phyloP scores from a whole-genome alignment of 2,113 vertebrate genomes.

The Xiphophorus maculatus region DNA sequence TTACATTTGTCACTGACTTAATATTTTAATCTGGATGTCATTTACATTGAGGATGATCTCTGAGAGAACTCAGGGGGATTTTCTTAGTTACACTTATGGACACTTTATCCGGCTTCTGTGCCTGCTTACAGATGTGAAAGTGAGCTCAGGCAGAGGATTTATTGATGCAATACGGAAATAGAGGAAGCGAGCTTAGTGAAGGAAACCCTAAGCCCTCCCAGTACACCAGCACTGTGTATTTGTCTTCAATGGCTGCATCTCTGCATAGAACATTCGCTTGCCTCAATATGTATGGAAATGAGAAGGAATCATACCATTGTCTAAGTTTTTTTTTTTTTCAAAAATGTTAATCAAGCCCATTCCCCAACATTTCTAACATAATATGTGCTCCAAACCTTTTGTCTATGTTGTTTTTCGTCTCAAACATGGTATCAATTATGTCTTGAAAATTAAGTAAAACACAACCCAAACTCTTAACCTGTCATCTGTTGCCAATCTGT shows the following conservation, averaged over 20 bases:
- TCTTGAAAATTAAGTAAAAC: constrained; percentile 71
- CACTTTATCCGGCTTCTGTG: constrained; percentile 48
- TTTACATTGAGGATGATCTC: constrained; percentile 26
- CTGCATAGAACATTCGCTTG: constrained; percentile 35
- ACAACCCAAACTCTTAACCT: constrained; percentile 63
- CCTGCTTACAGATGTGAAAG: constrained; percentile 60
- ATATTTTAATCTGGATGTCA: constrained; percentile 17
- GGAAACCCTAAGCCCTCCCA: constrained; percentile 58
- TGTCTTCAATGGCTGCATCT: constrained; percentile 61
- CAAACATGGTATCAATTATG: constrained; percentile 78
- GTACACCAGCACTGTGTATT: constrained; percentile 50
- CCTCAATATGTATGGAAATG: constrained; percentile 81
- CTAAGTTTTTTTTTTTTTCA: constrained; percentile 51
- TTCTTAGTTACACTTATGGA: constrained; percentile 51
- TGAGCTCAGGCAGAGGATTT: constrained; percentile 53
- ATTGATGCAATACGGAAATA: constrained; percentile 57
- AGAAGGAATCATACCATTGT: constrained; percentile 71
- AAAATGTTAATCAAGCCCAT: constrained; percentile 71
- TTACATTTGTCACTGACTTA: neutral
- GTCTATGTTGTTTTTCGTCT: constrained; percentile 40
- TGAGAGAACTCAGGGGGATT: constrained; percentile 32
- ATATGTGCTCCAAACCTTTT: constrained; percentile 33
- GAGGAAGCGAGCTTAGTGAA: constrained; percentile 58
- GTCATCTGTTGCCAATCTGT: constrained; percentile 43
- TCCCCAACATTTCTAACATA: constrained; percentile 26